Evolutionary conservation across 2,888 invertebrate genomes (phyloP).

Genomic region (Chloroclystis v-ata): DNA sequence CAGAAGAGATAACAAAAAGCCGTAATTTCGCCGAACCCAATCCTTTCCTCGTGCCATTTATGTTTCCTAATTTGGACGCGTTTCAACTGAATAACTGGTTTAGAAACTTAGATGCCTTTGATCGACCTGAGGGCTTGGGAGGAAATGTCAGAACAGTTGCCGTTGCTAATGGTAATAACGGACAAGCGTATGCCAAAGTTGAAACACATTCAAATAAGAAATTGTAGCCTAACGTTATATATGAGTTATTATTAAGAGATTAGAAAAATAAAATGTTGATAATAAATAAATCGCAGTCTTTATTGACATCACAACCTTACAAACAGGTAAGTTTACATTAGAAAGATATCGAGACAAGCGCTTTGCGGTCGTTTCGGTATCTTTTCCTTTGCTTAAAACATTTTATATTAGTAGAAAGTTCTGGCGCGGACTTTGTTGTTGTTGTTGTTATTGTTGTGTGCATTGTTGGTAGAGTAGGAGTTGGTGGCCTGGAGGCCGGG

Average conservation of each 20-base stretch:
- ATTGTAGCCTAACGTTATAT: conserved; percentile 4
- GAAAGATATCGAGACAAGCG: conserved; percentile 60
- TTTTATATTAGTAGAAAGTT: conserved; percentile 40
- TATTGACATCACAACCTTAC: conserved; percentile 35
- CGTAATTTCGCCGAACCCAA: conserved; percentile 42
- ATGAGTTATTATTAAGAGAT: conserved; percentile 1
- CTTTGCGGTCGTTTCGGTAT: conserved; percentile 53
- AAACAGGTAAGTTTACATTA: conserved; percentile 11
- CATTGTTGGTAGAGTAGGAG: conserved; percentile 52
- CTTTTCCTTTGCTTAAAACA: conserved; percentile 20
- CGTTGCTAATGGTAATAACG: conserved; percentile 48
- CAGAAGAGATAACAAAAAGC: conserved; percentile 28
- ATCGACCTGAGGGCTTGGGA: conserved; percentile 33
- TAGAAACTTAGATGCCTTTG: conserved; percentile 44
- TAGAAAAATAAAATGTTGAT: conserved; percentile 15
- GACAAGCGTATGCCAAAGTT: conserved; percentile 50
- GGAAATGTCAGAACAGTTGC: conserved; percentile 38
- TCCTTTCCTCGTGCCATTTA: conserved; percentile 45
- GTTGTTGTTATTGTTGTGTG: no score
- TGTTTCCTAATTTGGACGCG: conserved; percentile 42
- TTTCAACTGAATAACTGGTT: conserved; percentile 46
- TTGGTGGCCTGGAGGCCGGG: conserved; percentile 57
- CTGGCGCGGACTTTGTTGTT: conserved; percentile 44
- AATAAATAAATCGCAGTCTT: conserved; percentile 31
- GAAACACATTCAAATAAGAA: conserved; percentile 41